Base-by-base conservation (phyloP, 2,888 invertebrate genomes). In the Philaethria dido region DNA sequence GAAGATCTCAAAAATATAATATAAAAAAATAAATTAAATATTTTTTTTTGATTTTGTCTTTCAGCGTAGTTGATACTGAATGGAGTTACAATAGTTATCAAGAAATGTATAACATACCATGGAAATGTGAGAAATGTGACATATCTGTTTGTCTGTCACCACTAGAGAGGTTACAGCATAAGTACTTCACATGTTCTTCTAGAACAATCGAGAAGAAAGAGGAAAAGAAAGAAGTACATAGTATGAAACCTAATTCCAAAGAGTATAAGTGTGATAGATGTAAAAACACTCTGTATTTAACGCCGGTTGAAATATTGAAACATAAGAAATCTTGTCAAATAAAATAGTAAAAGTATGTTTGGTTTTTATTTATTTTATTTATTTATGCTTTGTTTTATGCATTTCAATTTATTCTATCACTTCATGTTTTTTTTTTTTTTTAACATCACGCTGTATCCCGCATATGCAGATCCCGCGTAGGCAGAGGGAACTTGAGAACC, bases 281-380 rank as follows among this genome's bases (percentile, higher is more conserved):
- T 86, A 88, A 94, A 2, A 89, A 94, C 74, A 93, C 93, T 5
- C 85, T 98, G 66, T 93, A 94, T 76, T 87, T 98, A 73, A 96
- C 96, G 13, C 95, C 97, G 4, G 96, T 96, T 22, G 98, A 98
- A 83, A 96, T 98, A 82, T 93, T 98, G 71, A 96, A 94, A 77
- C 98, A 99, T 89, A 97, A 95, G 81, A 96, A 95, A 78, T 89
- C 86, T 74, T 95, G 95, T 85, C 84, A 83, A 72, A 78, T 78
- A 71, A 84, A 89, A 84, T 61, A 64, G 55, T 57, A 2, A 33
- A n/a, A 39, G 6, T 54, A 14, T 25, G 16, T n/a, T 29, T 33
- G 14, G 44, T 48, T 18, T 16, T 55, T 29, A 11, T 52, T 62
- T 62, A n/a, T 11, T 47, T 47, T 39, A n/a, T 45, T 25, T 39